Percentiles rank a stretch among this genome's conserved stretches.
Conservation (phyloP, 1,140 invertebrate genomes). For the Drosophila virilis region DNA sequence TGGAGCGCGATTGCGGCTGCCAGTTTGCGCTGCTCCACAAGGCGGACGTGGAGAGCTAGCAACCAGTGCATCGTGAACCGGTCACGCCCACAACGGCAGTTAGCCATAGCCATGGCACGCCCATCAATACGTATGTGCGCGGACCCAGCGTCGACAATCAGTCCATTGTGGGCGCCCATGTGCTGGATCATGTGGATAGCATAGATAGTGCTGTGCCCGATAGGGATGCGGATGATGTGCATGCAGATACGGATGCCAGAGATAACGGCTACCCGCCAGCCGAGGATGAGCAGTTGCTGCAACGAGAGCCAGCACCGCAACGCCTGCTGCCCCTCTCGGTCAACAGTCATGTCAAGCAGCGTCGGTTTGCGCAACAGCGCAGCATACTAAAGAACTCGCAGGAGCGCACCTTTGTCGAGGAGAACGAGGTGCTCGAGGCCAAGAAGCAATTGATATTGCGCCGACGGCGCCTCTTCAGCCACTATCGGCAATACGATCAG, state of each 20-base stretch:
- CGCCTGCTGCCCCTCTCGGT: constrained; percentile 59
- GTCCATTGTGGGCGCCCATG: constrained; percentile 62
- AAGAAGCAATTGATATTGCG: constrained; percentile 81
- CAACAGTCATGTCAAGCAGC: constrained; percentile 50
- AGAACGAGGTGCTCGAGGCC: constrained; percentile 78
- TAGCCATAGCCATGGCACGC: constrained; percentile 77
- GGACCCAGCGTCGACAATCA: constrained; percentile 73
- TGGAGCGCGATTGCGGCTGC: constrained; percentile 93
- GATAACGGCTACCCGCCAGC: constrained; percentile 29
- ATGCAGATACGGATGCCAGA: constrained; percentile 1
- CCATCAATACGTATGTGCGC: constrained; percentile 77
- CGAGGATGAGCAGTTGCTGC: constrained; percentile 43
- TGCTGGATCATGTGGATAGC: constrained; percentile 69
- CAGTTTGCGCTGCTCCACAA: constrained; percentile 94
- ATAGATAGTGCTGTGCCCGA: constrained; percentile 37
- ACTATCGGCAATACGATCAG: constrained; percentile 82
- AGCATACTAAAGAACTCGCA: constrained; percentile 80
- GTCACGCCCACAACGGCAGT: constrained; percentile 64
- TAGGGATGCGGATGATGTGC: constrained; percentile 22
- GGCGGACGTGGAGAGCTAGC: constrained; percentile 88
- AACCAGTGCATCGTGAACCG: constrained; percentile 78
- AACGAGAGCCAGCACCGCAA: constrained; percentile 38
- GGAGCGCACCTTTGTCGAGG: constrained; percentile 73
- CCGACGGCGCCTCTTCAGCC: constrained; percentile 77
- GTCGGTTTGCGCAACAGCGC: constrained; percentile 74